Evolutionary conservation across 2,888 invertebrate genomes (phyloP).

Genomic region (Pseudococcus jackbeardsleyi): DNA sequence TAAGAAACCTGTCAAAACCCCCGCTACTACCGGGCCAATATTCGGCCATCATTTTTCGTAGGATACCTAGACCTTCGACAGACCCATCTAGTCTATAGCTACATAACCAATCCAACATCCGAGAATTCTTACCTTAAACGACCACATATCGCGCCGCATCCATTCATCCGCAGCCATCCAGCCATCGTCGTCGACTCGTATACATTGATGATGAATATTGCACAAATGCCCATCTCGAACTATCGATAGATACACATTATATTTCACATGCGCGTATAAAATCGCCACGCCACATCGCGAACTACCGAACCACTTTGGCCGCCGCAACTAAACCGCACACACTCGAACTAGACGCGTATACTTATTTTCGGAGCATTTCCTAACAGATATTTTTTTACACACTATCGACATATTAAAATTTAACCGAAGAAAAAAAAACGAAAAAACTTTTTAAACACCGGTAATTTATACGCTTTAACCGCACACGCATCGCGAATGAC

Average conservation of each 20-base stretch:
- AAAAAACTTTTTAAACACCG: conserved; percentile 43
- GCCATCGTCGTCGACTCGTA: neutral
- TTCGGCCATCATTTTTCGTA: conserved; percentile 7
- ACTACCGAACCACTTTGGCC: conserved; percentile 16
- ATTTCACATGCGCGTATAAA: conserved; percentile 37
- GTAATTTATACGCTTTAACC: conserved; percentile 51
- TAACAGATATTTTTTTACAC: neutral
- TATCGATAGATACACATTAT: neutral
- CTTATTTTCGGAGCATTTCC: conserved; percentile 21
- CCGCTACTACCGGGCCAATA: neutral
- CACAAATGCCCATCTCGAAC: conserved; percentile 41
- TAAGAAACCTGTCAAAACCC: conserved; percentile 13
- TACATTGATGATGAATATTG: conserved; percentile 5
- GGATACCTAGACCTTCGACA: neutral
- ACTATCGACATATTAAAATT: conserved; percentile 28
- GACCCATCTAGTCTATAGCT: neutral
- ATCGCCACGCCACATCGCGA: neutral
- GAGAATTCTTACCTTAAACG: conserved; percentile 44
- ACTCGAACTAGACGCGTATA: neutral
- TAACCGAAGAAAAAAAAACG: neutral
- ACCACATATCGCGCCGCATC: conserved; percentile 25
- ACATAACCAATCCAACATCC: neutral
- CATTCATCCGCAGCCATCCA: conserved; percentile 13
- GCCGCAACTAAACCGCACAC: neutral
- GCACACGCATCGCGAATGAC: conserved; percentile 47